Evolutionary conservation across 2,797 vertebrate species (phyloP), one percentile per base, ranked within the genome.

Genomic region (Rhinatrema bivittatum): DNA sequence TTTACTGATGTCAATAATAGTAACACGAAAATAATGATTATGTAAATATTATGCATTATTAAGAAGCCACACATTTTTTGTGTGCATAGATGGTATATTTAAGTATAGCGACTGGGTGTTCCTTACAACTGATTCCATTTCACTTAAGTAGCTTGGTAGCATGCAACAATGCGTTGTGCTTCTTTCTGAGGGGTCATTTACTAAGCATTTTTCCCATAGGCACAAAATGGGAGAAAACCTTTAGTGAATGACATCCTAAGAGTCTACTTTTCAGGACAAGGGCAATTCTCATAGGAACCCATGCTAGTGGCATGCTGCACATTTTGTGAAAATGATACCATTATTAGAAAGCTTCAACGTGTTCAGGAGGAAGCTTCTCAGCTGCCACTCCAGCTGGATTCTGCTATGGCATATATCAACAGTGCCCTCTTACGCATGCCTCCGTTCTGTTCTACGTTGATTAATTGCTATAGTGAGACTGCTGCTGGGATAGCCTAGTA

Each of bases 401-500:
- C 56, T 60, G 53, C 64, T 62, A 58, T 66, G 73, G 70, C 66
- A 72, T 69, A 70, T 76, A 72, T 79, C 74, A 74, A 68, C 66
- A 56, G 68, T 61, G 61, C 54, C 56, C 60, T 75, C 67, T 76
- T 63, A 75, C 69, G 72, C 74, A 72, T 71, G 48, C 65, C 70
- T 70, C 58, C 51, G 48, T 73, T 74, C 72, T 68, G 57, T 53
- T 68, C 61, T 60, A 55, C 71, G 79, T 76, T 67, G 67, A 77
- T 66, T 32, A 70, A 63, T 62, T 40, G 50, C 46, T 68, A 81
- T 71, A 75, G 72, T 74, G 56, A 62, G 62, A 59, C 9, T 20
- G 76, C 72, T 75, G 68, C 64, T 68, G 61, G 43, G 56, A 53
- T 53, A 60, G 55, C 39, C 60, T 58, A 68, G 56, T 35, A 70